Percentiles rank a stretch among this genome's conserved stretches.
These are phyloP conservation scores for Eriosoma lanigerum DNA, from an alignment of 1,140 invertebrate species.

Conservation along the genomic window DNA sequence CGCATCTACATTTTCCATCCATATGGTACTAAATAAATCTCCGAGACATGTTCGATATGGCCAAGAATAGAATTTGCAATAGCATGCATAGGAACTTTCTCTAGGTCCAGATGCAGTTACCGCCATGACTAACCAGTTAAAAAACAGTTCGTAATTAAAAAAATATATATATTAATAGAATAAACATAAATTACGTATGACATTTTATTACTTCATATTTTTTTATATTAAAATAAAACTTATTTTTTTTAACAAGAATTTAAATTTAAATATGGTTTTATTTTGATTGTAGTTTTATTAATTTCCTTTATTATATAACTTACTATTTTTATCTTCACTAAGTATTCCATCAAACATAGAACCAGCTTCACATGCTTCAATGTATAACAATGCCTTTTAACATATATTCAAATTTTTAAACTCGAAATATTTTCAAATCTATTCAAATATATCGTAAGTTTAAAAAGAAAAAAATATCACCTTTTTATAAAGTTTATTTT, in stretches of 20 bases:
- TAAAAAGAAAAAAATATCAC: neutral
- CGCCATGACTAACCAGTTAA: slow-evolving; percentile 70
- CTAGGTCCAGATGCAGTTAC: slow-evolving; percentile 67
- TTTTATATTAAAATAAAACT: too few relatives aligned
- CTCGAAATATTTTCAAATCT: too few relatives aligned
- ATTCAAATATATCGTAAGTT: neutral
- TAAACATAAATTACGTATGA: too few relatives aligned
- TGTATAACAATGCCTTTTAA: slow-evolving; percentile 64
- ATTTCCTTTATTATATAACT: slow-evolving; percentile 54
- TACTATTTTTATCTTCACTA: slow-evolving; percentile 63
- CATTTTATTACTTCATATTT: too few relatives aligned
- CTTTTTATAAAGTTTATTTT: slow-evolving; percentile 57
- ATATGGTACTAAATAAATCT: slow-evolving; percentile 69
- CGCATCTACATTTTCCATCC: slow-evolving; percentile 69
- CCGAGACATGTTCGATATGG: slow-evolving; percentile 61
- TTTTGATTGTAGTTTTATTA: too few relatives aligned
- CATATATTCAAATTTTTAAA: too few relatives aligned
- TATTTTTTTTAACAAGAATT: too few relatives aligned
- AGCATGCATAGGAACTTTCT: slow-evolving; percentile 68
- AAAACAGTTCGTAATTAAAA: too few relatives aligned
- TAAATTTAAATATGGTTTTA: too few relatives aligned
- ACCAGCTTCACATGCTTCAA: slow-evolving; percentile 70
- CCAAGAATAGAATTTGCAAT: slow-evolving; percentile 60
- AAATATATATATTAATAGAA: too few relatives aligned
- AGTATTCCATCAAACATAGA: slow-evolving; percentile 68